Evolutionary conservation across 2,797 vertebrate species (phyloP).

Genomic region (Platalea minor): DNA sequence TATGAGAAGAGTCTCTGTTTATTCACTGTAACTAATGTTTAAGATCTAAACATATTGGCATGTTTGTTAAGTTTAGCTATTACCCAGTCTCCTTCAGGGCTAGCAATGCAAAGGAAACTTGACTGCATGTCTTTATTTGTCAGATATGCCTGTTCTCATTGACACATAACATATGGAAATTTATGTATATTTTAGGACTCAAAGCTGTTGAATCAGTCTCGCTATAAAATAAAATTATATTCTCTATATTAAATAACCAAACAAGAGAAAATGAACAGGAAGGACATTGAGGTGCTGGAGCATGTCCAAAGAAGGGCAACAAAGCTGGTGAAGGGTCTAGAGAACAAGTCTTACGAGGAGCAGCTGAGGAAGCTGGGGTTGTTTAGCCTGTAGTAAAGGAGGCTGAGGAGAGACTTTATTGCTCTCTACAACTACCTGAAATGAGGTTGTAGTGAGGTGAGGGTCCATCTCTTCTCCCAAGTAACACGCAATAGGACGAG

Average conservation of each 20-base stretch:
- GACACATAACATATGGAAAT: neutral
- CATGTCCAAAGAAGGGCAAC: no score
- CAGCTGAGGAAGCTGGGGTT: no score
- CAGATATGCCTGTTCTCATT: neutral
- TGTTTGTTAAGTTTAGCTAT: neutral
- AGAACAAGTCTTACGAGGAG: no score
- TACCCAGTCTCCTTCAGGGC: neutral
- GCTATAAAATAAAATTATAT: neutral
- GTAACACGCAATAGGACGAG: no score
- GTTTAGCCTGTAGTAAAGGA: no score
- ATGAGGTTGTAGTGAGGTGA: no score
- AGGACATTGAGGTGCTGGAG: no score
- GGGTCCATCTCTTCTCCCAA: no score
- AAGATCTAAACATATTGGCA: neutral
- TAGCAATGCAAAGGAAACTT: neutral
- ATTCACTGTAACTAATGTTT: constrained; percentile 39
- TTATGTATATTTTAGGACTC: neutral
- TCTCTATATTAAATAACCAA: neutral
- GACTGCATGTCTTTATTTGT: neutral
- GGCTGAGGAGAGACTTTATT: no score
- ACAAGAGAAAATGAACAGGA: neutral
- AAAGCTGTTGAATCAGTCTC: neutral
- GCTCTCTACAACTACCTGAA: no score
- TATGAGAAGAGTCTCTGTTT: constrained; percentile 12
- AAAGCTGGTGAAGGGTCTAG: no score